Evolutionary conservation across 2,113 vertebrate genomes (phyloP).

Genomic region (Prionailurus viverrinus): DNA sequence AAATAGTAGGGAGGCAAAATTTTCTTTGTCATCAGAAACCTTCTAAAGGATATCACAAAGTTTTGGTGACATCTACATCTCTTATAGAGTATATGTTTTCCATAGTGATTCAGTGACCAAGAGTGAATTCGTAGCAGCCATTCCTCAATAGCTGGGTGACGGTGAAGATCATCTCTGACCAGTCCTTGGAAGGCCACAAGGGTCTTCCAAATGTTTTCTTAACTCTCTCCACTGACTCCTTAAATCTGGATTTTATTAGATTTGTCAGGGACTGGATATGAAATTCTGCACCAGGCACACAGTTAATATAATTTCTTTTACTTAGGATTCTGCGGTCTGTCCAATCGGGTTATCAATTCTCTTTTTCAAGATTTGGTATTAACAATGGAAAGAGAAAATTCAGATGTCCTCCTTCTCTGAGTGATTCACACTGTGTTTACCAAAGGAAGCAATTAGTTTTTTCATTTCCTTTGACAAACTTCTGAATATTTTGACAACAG

Average conservation of each 20-base stretch:
- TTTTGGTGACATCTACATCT: background rate
- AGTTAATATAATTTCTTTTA: conserved; percentile 50
- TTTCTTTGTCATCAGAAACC: conserved; percentile 31
- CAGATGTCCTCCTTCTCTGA: background rate
- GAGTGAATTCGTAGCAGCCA: background rate
- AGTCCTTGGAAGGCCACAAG: background rate
- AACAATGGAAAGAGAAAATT: background rate
- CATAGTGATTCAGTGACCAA: background rate
- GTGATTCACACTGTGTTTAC: background rate
- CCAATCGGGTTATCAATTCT: conserved; percentile 25
- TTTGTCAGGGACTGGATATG: background rate
- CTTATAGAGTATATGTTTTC: background rate
- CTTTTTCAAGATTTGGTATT: conserved; percentile 44
- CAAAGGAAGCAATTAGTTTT: background rate
- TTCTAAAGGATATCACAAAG: background rate
- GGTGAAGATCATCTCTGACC: background rate
- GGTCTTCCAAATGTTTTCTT: background rate
- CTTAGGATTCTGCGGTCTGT: conserved; percentile 1
- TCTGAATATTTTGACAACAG: conserved; percentile 55
- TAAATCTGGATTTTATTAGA: conserved; percentile 17
- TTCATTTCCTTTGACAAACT: background rate
- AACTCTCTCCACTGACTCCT: background rate
- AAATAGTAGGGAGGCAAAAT: background rate
- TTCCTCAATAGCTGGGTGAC: background rate
- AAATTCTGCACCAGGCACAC: background rate